Evolutionary conservation across 2,888 invertebrate genomes (phyloP).

Genomic region (Labia minor): DNA sequence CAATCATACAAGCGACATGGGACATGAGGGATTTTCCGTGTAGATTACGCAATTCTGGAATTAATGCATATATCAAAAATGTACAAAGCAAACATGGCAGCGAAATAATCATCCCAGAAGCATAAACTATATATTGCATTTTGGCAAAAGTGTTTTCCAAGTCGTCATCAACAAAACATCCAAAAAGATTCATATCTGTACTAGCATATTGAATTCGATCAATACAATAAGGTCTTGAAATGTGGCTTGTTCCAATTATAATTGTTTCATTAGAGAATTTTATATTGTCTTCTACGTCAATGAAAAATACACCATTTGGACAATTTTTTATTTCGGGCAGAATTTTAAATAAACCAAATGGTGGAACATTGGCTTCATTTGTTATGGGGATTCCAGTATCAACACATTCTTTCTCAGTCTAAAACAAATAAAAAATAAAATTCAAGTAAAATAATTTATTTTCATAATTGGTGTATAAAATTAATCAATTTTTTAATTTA

Average conservation of each 20-base stretch:
- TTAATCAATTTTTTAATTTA: too few relatives aligned
- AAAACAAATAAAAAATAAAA: not conserved
- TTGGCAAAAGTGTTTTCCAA: not conserved
- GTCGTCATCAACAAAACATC: not conserved
- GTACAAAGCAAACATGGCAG: slow-evolving; percentile 25
- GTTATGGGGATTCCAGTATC: not conserved
- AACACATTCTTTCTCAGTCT: not conserved
- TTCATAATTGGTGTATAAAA: too few relatives aligned
- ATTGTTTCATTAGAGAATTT: not conserved
- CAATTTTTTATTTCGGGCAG: not conserved
- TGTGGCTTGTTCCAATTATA: not conserved
- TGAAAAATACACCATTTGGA: not conserved
- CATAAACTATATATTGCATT: not conserved
- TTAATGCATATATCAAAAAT: slow-evolving; percentile 25
- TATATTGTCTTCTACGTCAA: not conserved
- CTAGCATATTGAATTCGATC: not conserved
- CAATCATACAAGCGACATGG: slow-evolving; percentile 24
- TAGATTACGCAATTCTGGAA: slow-evolving; percentile 26
- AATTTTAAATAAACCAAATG: not conserved
- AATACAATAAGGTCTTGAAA: not conserved
- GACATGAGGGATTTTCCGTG: slow-evolving; percentile 27
- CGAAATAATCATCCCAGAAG: slow-evolving; percentile 24
- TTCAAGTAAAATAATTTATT: too few relatives aligned
- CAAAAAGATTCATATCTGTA: not conserved
- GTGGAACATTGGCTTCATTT: not conserved